Evolutionary conservation across 2,888 invertebrate species (phyloP).

Genomic region (Macaria liturata): DNA sequence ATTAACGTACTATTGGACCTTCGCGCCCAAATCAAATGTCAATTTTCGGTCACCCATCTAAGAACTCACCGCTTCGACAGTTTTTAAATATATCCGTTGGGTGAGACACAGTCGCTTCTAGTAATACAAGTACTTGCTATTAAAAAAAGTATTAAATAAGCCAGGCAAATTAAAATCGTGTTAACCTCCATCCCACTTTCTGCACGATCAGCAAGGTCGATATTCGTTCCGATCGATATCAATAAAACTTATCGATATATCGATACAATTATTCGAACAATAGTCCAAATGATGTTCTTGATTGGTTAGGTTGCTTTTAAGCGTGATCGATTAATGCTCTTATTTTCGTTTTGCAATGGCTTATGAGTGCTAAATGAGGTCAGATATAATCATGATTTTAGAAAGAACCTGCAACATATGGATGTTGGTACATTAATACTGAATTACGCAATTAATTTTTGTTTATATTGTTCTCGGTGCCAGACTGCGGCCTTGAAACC

Average conservation of each 20-base stretch:
- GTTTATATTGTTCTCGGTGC: no score
- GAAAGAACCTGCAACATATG: slow-evolving; percentile 1
- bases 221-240: slow-evolving; percentile 23
- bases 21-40: no score
- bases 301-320: slow-evolving; percentile 26
- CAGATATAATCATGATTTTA: slow-evolving; percentile 9
- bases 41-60: no score
- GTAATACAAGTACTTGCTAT: no score
- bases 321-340: slow-evolving; percentile 25
- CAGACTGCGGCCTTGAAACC: no score
- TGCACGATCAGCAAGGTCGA: slow-evolving; percentile 23
- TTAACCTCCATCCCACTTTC: slow-evolving; percentile 9
- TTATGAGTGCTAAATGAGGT: slow-evolving; percentile 20
- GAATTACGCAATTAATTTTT: no score
- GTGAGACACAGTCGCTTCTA: no score
- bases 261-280: slow-evolving; percentile 31
- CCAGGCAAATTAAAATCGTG: no score
- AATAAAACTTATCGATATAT: slow-evolving; percentile 27
- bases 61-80: no score
- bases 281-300: slow-evolving; percentile 26
- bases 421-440: neutral
- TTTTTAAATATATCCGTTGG: no score
- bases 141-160: no score
- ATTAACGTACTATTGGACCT: no score
- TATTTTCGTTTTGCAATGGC: slow-evolving; percentile 25